phyloP scores from a whole-genome alignment of 1,140 invertebrate genomes.

The Psix sp. region DNA sequence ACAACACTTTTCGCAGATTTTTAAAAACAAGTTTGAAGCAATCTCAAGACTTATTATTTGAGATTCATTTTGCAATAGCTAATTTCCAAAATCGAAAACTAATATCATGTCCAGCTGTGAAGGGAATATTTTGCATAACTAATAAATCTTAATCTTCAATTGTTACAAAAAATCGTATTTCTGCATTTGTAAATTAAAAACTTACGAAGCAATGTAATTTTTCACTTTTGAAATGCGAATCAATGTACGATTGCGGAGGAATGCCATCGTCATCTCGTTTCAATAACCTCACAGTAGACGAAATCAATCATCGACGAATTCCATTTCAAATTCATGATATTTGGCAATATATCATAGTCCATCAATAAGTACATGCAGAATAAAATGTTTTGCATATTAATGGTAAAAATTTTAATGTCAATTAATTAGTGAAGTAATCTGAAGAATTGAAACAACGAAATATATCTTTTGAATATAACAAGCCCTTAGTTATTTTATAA shows the following conservation, averaged over 20 bases:
- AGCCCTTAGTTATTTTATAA: no score
- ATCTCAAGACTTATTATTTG: conserved; percentile 60
- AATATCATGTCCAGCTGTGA: conserved; percentile 55
- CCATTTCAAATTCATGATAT: conserved; percentile 16
- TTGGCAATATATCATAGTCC: conserved; percentile 26
- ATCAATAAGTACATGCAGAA: conserved; percentile 39
- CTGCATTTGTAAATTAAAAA: conserved; percentile 12
- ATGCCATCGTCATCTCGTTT: conserved; percentile 15
- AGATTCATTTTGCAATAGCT: conserved; percentile 62
- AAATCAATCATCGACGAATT: conserved; percentile 29
- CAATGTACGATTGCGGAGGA: conserved; percentile 1
- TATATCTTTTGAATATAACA: no score
- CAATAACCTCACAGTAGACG: conserved; percentile 8
- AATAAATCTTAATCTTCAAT: conserved; percentile 25
- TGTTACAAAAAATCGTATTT: conserved; percentile 27
- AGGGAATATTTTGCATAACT: conserved; percentile 32
- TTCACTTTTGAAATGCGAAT: conserved; percentile 7
- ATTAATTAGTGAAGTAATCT: no score
- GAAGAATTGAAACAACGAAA: no score
- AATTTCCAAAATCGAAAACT: conserved; percentile 56
- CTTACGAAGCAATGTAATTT: background rate
- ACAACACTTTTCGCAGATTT: conserved; percentile 42
- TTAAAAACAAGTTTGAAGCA: conserved; percentile 62
- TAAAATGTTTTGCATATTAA: conserved; percentile 21
- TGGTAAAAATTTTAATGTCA: no score